phyloP scores from a whole-genome alignment of 1,140 invertebrate species.

The Sarcophaga bullata region DNA sequence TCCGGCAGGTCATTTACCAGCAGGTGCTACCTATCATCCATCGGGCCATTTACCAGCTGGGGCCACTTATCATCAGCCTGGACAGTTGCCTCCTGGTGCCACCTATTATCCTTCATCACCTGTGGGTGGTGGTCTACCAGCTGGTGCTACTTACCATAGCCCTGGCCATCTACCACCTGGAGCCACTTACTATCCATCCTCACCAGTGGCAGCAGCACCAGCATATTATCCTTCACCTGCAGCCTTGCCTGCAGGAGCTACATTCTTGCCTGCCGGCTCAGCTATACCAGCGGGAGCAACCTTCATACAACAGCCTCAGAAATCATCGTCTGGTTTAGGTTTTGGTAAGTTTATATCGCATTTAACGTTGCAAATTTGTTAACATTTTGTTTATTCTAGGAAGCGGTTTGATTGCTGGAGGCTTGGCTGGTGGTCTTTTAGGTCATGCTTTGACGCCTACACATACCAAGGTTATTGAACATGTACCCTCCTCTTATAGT shows the following conservation, averaged over 20 bases:
- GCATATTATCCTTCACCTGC: slow-evolving; percentile 47
- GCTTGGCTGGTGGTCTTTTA: slow-evolving; percentile 57
- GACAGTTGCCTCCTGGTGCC: slow-evolving; percentile 48
- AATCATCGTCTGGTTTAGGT: slow-evolving; percentile 55
- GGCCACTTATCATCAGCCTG: slow-evolving; percentile 52
- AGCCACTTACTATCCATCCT: slow-evolving; percentile 51
- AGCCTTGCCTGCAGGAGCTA: slow-evolving; percentile 41
- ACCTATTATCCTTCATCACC: slow-evolving; percentile 53
- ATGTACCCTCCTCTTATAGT: slow-evolving; percentile 42
- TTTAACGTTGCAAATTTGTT: too few species aligned
- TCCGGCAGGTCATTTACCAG: slow-evolving; percentile 39
- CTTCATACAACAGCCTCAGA: slow-evolving; percentile 57
- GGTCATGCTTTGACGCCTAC: slow-evolving; percentile 59
- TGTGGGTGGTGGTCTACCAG: slow-evolving; percentile 44
- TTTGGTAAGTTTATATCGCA: slow-evolving; percentile 50
- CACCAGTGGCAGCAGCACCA: slow-evolving; percentile 53
- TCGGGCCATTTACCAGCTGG: slow-evolving; percentile 45
- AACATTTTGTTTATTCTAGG: slow-evolving; percentile 43
- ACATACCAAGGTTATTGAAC: slow-evolving; percentile 55
- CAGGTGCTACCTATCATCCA: slow-evolving; percentile 46
- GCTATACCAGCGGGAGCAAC: slow-evolving; percentile 56
- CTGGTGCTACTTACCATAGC: slow-evolving; percentile 52
- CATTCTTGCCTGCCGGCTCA: slow-evolving; percentile 52
- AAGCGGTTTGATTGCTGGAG: slow-evolving; percentile 59
- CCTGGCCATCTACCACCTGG: slow-evolving; percentile 49